Evolutionary conservation across 1,140 invertebrate species (phyloP).

Genomic region (Mactra quadrangularis): DNA sequence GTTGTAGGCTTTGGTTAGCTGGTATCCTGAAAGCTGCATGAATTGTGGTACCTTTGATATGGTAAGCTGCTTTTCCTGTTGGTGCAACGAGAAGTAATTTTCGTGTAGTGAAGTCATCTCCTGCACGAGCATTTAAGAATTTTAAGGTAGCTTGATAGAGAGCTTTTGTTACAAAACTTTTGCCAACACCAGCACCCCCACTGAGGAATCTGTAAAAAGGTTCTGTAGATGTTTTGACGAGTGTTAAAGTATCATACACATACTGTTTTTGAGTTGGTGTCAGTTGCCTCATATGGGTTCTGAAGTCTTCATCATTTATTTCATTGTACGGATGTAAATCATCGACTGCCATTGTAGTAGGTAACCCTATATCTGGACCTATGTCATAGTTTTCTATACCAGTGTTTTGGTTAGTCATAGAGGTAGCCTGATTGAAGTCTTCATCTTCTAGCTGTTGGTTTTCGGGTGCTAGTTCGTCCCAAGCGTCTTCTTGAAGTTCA

Average conservation of each 20-base stretch:
- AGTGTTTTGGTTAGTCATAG: background rate
- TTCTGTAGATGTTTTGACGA: slow-evolving; percentile 7
- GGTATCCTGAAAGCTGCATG: too few species aligned
- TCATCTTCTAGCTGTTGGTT: too few species aligned
- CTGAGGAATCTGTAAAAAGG: slow-evolving; percentile 55
- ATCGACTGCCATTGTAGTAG: slow-evolving; percentile 3
- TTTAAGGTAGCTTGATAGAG: slow-evolving; percentile 57
- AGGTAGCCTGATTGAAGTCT: slow-evolving; percentile 4
- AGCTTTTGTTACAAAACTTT: slow-evolving; percentile 54
- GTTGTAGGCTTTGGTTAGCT: too few species aligned
- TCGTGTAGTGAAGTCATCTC: slow-evolving; percentile 29
- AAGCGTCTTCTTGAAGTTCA: too few species aligned
- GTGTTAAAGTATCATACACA: too few species aligned
- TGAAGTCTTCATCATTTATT: slow-evolving; percentile 28
- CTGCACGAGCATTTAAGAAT: slow-evolving; percentile 41
- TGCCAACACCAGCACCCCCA: too few species aligned
- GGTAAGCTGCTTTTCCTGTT: too few species aligned
- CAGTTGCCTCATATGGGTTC: too few species aligned
- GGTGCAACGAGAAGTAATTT: slow-evolving; percentile 52
- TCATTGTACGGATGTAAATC: background rate
- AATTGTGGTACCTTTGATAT: too few species aligned
- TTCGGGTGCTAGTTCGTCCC: slow-evolving; percentile 34
- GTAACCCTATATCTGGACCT: slow-evolving; percentile 49
- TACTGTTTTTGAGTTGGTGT: too few species aligned
- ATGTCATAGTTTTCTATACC: slow-evolving; percentile 52